These are phyloP conservation scores for Caenorhabditis wallacei DNA, from an alignment of 2,888 invertebrate species.

Conservation along the genomic window DNA sequence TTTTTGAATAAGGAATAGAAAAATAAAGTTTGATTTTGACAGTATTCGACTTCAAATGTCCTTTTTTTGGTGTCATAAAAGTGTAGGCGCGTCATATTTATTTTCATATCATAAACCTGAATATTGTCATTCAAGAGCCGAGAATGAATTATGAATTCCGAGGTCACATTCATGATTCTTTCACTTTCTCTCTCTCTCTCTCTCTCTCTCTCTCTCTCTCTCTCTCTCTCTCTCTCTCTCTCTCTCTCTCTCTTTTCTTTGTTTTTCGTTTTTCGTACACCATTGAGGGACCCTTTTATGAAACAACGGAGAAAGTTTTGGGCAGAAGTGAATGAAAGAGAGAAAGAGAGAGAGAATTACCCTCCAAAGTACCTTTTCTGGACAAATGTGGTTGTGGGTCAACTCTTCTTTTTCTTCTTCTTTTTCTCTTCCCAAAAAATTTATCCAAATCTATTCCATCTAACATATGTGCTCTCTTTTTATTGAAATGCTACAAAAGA, in stretches of 20 bases:
- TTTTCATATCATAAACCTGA: slow-evolving; percentile 32
- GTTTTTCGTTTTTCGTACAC: neutral
- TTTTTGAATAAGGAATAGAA: no score
- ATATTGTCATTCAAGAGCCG: slow-evolving; percentile 23
- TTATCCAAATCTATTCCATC: slow-evolving; percentile 56
- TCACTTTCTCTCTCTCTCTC: neutral
- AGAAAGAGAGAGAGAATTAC: neutral
- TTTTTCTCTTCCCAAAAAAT: slow-evolving; percentile 21
- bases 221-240: neutral
- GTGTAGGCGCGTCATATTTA: slow-evolving; percentile 37
- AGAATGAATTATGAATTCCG: slow-evolving; percentile 48
- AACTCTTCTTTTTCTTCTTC: no score
- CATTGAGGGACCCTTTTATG: slow-evolving; percentile 45
- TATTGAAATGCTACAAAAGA: neutral
- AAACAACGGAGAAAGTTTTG: slow-evolving; percentile 49
- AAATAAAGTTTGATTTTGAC: slow-evolving; percentile 3
- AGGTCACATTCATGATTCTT: slow-evolving; percentile 41
- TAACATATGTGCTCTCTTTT: slow-evolving; percentile 51
- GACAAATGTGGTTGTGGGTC: neutral
- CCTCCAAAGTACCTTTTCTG: slow-evolving; percentile 31
- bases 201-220: slow-evolving; percentile 8
- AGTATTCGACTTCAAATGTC: neutral
- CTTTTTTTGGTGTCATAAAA: neutral
- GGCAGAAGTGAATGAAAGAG: slow-evolving; percentile 35
- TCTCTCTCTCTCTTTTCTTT: neutral